Evolutionary conservation across 2,888 invertebrate species (phyloP), one percentile per base, ranked within the genome.

Genomic region (Protodeltote pygarga): DNA sequence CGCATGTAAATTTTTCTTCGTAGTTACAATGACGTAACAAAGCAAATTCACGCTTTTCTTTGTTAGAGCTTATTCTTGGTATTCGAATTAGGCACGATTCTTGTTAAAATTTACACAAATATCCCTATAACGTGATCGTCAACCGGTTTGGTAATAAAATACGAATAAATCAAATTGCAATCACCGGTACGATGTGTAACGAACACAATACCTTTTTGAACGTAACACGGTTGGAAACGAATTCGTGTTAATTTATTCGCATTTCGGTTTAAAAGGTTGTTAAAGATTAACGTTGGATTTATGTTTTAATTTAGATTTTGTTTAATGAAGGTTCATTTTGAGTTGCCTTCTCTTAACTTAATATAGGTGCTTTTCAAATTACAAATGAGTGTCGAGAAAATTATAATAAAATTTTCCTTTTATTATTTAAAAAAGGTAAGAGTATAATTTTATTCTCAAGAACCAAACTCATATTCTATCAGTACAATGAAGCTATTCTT

Each of bases 221-320:
- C 21, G 14, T 31, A 32, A 46, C 37, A 32, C 27, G 46, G 37
- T 34, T 50, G 45, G 3, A 38, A 42, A 47, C 40, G 20, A 62
- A 46, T 55, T 46, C n/a, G 28, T 38, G 35, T 63, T 46, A 48
- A 63, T 47, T 58, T 39, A 34, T 55, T 57, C 47, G 41, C 31
- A 63, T 55, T 55, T 34, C 23, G 10, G 9, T 8, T 6, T 11
- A 31, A 51, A 21, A 50, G 49, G 21, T 49, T 29, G 25, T 5
- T 17, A 2, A 6, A 48, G 19, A 58, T 49, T 48, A 32, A 51
- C 19, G 17, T 20, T 50, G 5, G 25, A 21, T n/a, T n/a, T n/a
- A n/a, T n/a, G n/a, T n/a, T n/a, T n/a, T n/a, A n/a, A n/a, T n/a
- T n/a, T n/a, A n/a, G n/a, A n/a, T n/a, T n/a, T n/a, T n/a, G n/a